Conservation (phyloP, 1,140 invertebrate species). For the Cheumatopsyche charites region DNA sequence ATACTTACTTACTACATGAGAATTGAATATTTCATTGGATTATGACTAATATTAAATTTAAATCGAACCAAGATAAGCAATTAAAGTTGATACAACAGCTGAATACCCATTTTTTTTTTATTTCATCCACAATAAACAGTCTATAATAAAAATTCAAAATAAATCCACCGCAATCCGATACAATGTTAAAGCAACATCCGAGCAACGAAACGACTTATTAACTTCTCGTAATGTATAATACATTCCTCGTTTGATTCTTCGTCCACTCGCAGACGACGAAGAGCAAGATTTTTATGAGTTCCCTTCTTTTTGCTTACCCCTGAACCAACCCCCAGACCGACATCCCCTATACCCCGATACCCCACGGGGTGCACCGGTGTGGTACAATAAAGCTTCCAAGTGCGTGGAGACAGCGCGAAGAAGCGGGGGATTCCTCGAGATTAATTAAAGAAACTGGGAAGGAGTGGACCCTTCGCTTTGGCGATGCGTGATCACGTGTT, state of each 20-base stretch:
- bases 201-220: slow-evolving; percentile 14
- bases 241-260: background rate
- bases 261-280: background rate
- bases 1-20: too few species aligned
- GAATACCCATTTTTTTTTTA: too few species aligned
- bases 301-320: too few species aligned
- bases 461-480: slow-evolving; percentile 18
- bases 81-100: too few species aligned
- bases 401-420: slow-evolving; percentile 42
- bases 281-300: too few species aligned
- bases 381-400: slow-evolving; percentile 45
- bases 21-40: too few species aligned
- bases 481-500: slow-evolving; percentile 1
- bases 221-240: background rate
- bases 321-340: background rate
- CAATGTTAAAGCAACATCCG: too few species aligned
- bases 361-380: slow-evolving; percentile 13
- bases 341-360: slow-evolving; percentile 10
- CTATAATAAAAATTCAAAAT: too few species aligned
- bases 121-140: too few species aligned
- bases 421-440: slow-evolving; percentile 43
- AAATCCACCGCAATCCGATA: too few species aligned
- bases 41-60: too few species aligned
- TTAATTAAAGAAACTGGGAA: slow-evolving; percentile 48
- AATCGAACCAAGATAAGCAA: too few species aligned